phyloP scores from a whole-genome alignment of 2,797 vertebrate genomes.

The Microchirus variegatus region DNA sequence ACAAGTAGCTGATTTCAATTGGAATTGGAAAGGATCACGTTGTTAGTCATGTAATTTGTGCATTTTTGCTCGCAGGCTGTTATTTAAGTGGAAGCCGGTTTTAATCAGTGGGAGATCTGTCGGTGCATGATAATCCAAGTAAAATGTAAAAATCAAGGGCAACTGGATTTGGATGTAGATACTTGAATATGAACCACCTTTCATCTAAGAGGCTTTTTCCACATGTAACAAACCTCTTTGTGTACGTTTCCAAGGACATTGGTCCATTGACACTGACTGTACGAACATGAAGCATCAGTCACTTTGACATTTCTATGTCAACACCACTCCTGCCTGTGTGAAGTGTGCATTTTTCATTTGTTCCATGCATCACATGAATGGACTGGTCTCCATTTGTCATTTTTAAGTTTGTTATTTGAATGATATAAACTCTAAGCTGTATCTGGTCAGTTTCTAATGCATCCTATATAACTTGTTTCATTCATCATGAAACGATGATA shows the following conservation, averaged over 20 bases:
- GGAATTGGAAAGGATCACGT: constrained; percentile 25
- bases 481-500: constrained; percentile 19
- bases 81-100: constrained; percentile 15
- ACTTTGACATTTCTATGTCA: constrained; percentile 7
- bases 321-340: too few species aligned
- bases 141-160: background rate
- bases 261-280: background rate
- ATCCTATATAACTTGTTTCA: background rate
- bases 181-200: background rate
- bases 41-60: constrained; percentile 24
- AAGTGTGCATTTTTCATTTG: too few species aligned
- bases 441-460: background rate
- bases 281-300: background rate
- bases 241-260: background rate
- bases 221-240: background rate
- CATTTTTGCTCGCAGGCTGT: constrained; percentile 22
- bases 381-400: too few species aligned
- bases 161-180: background rate
- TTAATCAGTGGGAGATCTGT: background rate
- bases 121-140: background rate
- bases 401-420: too few species aligned
- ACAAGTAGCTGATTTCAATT: constrained; percentile 40
- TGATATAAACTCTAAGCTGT: background rate
- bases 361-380: too few species aligned
- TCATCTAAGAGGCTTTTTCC: background rate